Percentiles rank a stretch among this genome's conserved stretches.
phyloP scores from a whole-genome alignment of 2,113 vertebrate species.

The Strigops habroptila region DNA sequence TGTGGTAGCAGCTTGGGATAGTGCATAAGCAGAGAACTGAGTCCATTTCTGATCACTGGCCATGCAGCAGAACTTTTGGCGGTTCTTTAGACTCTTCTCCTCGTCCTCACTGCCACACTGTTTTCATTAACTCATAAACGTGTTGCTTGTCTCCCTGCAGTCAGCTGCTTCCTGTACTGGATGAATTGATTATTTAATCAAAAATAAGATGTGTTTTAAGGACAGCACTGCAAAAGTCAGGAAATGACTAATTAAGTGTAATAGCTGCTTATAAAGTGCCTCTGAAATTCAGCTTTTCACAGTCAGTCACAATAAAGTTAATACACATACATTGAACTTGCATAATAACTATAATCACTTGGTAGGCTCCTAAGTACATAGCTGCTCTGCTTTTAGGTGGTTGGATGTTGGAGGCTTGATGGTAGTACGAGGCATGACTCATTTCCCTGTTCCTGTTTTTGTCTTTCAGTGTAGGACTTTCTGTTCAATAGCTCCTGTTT shows the following conservation, averaged over 20 bases:
- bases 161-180: background rate
- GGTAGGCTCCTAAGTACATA: background rate
- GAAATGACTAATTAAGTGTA: conserved; percentile 16
- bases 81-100: background rate
- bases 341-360: conserved; percentile 40
- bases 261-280: conserved; percentile 16
- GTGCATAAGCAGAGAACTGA: background rate
- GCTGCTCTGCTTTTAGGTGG: background rate
- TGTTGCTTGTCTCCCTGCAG: background rate
- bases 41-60: background rate
- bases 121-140: background rate
- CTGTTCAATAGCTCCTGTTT: background rate
- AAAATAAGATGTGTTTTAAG: conserved; percentile 2
- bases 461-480: background rate
- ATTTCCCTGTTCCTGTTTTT: conserved; percentile 41
- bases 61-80: background rate
- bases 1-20: background rate
- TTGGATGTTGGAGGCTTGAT: background rate
- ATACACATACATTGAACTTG: background rate
- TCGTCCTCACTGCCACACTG: background rate
- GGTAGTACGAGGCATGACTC: conserved; percentile 4
- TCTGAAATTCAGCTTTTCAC: conserved; percentile 22
- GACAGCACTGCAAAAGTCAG: background rate
- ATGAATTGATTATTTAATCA: background rate
- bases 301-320: conserved; percentile 12